Conservation (phyloP, 2,888 invertebrate species). For the Xiphydria camelus region DNA sequence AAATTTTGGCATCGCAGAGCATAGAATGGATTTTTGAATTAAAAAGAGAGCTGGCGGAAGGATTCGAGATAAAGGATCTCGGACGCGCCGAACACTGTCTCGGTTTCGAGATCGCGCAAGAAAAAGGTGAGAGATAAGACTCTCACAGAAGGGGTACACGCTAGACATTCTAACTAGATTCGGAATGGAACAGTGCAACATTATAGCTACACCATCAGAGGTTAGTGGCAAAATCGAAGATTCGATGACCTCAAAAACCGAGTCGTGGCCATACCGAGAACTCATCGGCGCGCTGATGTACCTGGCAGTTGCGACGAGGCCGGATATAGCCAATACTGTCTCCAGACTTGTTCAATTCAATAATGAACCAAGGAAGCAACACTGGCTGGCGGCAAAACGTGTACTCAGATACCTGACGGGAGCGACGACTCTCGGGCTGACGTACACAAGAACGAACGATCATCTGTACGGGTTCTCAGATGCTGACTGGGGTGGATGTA, state of each 20-base stretch:
- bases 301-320: slow-evolving; percentile 12
- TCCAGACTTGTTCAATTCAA: slow-evolving; percentile 13
- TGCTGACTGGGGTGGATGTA: slow-evolving; percentile 19
- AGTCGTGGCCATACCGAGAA: slow-evolving; percentile 14
- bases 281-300: slow-evolving; percentile 20
- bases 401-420: slow-evolving; percentile 18
- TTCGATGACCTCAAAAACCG: slow-evolving; percentile 3
- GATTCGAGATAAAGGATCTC: slow-evolving; percentile 22
- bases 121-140: slow-evolving; percentile 7
- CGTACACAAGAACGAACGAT: slow-evolving; percentile 8
- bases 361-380: background rate
- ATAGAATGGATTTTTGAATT: no score
- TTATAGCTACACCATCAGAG: slow-evolving; percentile 1
- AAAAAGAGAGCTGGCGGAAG: background rate
- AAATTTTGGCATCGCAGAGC: no score
- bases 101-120: slow-evolving; percentile 21
- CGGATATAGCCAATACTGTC: slow-evolving; percentile 16
- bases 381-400: slow-evolving; percentile 15
- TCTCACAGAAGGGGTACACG: slow-evolving; percentile 23
- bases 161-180: slow-evolving; percentile 14
- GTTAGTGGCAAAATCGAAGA: background rate
- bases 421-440: slow-evolving; percentile 4
- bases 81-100: slow-evolving; percentile 23
- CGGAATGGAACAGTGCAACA: slow-evolving; percentile 3
- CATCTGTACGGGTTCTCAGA: slow-evolving; percentile 15